Base-by-base conservation (phyloP, 2,113 vertebrate genomes). In the Channa argus region DNA sequence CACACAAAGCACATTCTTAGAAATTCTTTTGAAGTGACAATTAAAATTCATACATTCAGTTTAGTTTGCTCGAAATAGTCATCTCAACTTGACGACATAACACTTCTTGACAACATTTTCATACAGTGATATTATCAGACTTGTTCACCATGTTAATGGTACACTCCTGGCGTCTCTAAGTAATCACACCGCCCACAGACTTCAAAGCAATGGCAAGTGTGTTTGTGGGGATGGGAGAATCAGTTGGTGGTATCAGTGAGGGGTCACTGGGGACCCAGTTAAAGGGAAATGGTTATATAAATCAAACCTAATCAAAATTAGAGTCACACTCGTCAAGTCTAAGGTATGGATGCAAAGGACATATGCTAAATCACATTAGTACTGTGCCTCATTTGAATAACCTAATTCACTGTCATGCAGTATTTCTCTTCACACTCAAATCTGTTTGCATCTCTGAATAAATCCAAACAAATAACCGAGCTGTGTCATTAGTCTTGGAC, bases 281-380 rank as follows among this genome's bases (percentile, higher is more conserved):
- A 93, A 92, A 90, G 84, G 85, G 79, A 87, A 90, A 87, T 85
- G 63, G 52, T 93, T 92, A 92, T 89, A 88, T 86, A 92, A 94
- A 93, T 91, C 85, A 83, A 89, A 71, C 84, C 87, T 86, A 93
- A 94, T 92, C 92, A 90, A 89, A 92, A 91, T 83, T 70, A 83
- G 74, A 86, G 53, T 58, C 52, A 38, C 67, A 72, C 66, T 65
- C 68, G 78, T 87, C 59, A 47, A 79, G 89, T 82, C 63, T 64
- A 77, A 87, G 81, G 82, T 85, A 83, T 83, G 67, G 77, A 69
- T 71, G 50, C 78, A 70, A 46, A 80, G 74, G 75, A 10, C 65
- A 80, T 58, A 69, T 59, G 75, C 86, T 87, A 83, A 89, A 89
- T 85, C 84, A 72, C 84, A 88, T 91, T 85, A 91, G 89, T 88